Evolutionary conservation across 2,797 vertebrate species (phyloP).

Genomic region (Darevskia nairensis): DNA sequence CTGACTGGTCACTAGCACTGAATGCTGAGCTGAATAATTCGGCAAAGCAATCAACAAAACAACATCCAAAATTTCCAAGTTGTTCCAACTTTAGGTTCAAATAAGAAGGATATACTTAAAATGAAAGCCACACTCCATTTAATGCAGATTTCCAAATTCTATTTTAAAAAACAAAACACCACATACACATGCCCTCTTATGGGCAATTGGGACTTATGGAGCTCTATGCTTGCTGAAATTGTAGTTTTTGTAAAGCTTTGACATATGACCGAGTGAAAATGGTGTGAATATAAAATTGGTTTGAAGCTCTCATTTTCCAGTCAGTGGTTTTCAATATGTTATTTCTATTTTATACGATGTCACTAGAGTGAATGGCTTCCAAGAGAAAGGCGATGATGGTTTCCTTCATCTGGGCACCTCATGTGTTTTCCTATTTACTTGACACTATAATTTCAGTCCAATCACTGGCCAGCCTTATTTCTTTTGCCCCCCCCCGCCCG

Average conservation of each 20-base stretch:
- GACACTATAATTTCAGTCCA: constrained; percentile 19
- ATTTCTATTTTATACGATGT: constrained; percentile 24
- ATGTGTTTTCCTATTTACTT: background rate
- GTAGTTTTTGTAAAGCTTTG: constrained; percentile 36
- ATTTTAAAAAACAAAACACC: background rate
- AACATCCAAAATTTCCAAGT: background rate
- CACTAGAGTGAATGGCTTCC: background rate
- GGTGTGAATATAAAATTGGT: constrained; percentile 15
- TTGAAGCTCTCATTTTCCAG: constrained; percentile 25
- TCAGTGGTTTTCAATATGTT: constrained; percentile 12
- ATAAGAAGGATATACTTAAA: background rate
- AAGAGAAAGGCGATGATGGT: background rate
- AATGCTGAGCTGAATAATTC: too few species aligned
- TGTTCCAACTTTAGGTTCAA: constrained; percentile 11
- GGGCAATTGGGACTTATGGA: constrained; percentile 8
- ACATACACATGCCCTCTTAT: background rate
- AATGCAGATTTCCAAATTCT: background rate
- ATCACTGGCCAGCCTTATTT: background rate
- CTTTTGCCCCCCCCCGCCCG: background rate
- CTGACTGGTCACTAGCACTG: too few species aligned
- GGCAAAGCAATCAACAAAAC: background rate
- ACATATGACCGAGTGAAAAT: constrained; percentile 25
- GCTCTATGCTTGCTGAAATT: constrained; percentile 9
- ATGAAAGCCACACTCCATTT: too few species aligned
- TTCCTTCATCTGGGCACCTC: background rate